Evolutionary conservation across 2,888 invertebrate genomes (phyloP), one percentile per base, ranked within the genome.

Genomic region (Temnothorax rugatulus): DNA sequence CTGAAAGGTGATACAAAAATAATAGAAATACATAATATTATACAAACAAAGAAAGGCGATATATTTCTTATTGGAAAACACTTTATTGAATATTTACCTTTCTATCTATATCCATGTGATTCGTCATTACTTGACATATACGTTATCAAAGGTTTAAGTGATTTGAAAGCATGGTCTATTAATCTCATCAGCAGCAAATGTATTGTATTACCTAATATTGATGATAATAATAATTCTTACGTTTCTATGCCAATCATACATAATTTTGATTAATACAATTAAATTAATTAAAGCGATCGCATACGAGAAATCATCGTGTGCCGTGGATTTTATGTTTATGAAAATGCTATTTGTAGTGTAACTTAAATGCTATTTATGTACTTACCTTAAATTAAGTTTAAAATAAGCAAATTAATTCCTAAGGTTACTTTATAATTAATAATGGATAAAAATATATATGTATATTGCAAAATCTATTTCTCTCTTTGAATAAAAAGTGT

Each of bases 11-110:
- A 66, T 15, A 25, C 15, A 44, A 8, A 44, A 44, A 15, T 66
- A 25, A 13, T 64, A 44, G 21, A 66, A 66, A 66, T 66, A 47
- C 44, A 66, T 44, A 64, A 64, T 41, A 66, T 66, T 25, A 2
- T 25, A 2, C 18, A 25, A 66, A 47, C 44, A 64, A 64, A 1
- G 13, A 41, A 13, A 2, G 15, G 41, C 3, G 15, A 44, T 21
- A 4, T 64, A 4, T 64, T 21, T 21, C 13, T 64, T 25, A 66
- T 47, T 21, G 25, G 44, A 66, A 66, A 66, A 66, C 8, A 44
- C 1, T 66, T 47, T 66, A 44, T 21, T 11, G 13, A 63, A 38
- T 21, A 44, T 25, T 66, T 7, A 7, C 25, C 66, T 3, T 66
- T 66, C 7, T 47, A 66, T 44, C 5, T 25, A 47, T 66, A 66